Percentiles rank a stretch among this genome's conserved stretches.
Conservation (phyloP, 2,113 vertebrate genomes). For the Todiramphus saurophagus region DNA sequence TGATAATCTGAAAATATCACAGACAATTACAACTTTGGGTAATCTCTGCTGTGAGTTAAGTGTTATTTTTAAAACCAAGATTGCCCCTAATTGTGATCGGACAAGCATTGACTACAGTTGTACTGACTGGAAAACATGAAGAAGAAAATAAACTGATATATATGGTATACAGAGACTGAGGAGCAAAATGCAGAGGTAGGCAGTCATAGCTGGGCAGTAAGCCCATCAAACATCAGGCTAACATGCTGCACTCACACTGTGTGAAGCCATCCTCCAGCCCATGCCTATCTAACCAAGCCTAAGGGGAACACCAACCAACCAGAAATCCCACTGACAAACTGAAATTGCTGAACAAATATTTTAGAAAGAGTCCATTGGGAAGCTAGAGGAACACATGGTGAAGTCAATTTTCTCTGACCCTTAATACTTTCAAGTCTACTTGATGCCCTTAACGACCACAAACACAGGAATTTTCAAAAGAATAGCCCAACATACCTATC, state of each 20-base stretch:
- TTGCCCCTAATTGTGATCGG: not conserved
- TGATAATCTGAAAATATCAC: not conserved
- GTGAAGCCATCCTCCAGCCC: not conserved
- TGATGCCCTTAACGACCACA: not conserved
- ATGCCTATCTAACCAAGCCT: not conserved
- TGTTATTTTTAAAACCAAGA: not conserved
- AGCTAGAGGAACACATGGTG: not conserved
- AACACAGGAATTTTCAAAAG: not conserved
- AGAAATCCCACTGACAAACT: not conserved
- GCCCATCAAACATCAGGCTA: not conserved
- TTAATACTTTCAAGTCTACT: not conserved
- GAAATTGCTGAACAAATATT: not conserved
- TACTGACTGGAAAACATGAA: not conserved
- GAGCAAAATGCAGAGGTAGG: not conserved
- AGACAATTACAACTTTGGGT: not conserved
- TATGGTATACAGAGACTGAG: not conserved
- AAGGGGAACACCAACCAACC: not conserved
- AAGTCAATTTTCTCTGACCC: not conserved
- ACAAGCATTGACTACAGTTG: not conserved
- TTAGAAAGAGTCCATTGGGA: not conserved
- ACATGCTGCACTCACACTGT: accelerated
- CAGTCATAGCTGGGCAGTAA: not conserved
- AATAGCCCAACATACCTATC: accelerated
- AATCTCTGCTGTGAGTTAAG: not conserved
- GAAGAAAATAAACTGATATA: not conserved